These are phyloP conservation scores for Gopherus flavomarginatus DNA, from an alignment of 2,113 vertebrate species.

Conservation along the genomic window DNA sequence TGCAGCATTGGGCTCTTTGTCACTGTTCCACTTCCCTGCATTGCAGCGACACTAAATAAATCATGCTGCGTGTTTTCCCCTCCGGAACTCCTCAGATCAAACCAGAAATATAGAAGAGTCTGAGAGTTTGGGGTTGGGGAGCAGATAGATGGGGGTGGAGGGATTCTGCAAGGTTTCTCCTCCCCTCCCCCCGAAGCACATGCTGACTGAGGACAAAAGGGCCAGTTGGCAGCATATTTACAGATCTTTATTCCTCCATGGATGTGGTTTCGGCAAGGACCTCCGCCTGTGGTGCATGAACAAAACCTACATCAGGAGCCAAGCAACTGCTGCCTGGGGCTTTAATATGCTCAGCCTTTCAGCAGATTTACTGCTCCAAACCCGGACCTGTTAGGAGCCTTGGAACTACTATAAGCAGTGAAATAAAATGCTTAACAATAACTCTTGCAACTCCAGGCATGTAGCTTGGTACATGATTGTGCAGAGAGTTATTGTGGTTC, in stretches of 20 bases:
- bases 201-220: background rate
- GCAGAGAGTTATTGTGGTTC: background rate
- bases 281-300: background rate
- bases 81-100: background rate
- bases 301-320: constrained; percentile 33
- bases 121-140: background rate
- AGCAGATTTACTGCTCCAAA: background rate
- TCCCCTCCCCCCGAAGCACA: background rate
- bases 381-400: background rate
- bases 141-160: background rate
- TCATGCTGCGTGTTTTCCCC: background rate
- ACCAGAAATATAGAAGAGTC: background rate
- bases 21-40: background rate
- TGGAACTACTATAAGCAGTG: background rate
- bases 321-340: background rate
- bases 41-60: background rate
- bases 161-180: background rate
- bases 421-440: background rate
- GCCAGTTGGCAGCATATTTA: background rate
- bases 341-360: background rate
- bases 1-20: background rate
- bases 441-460: background rate
- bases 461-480: background rate
- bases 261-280: constrained; percentile 12
- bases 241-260: background rate